Evolutionary conservation across 1,140 invertebrate genomes (phyloP).

Genomic region (Dreissena polymorpha): DNA sequence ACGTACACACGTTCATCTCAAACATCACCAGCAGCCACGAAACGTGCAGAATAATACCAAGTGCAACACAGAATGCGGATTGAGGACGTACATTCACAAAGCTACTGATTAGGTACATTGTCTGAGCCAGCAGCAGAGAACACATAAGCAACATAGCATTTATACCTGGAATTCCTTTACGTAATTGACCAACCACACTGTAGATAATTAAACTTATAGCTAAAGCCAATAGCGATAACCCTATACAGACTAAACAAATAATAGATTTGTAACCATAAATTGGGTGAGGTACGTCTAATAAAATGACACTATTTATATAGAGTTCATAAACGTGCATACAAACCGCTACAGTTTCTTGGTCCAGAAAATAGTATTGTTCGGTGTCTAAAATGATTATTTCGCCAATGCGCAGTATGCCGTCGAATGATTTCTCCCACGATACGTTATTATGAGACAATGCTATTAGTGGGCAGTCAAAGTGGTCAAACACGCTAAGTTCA

Average conservation of each 20-base stretch:
- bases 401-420: too few species aligned
- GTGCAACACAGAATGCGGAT: not conserved
- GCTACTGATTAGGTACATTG: constrained; percentile 11
- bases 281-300: not conserved
- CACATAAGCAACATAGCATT: constrained; percentile 7
- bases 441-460: too few species aligned
- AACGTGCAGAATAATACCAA: constrained; percentile 10
- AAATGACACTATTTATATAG: not conserved
- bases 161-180: constrained; percentile 19
- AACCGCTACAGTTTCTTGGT: constrained; percentile 3
- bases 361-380: too few species aligned
- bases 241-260: constrained; percentile 1
- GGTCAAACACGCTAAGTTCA: too few species aligned
- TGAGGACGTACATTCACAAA: not conserved
- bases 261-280: not conserved
- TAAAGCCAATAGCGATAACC: not conserved
- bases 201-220: constrained; percentile 12
- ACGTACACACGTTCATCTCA: constrained; percentile 42
- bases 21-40: constrained; percentile 13
- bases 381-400: too few species aligned
- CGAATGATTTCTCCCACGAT: too few species aligned
- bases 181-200: not conserved
- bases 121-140: constrained; percentile 7
- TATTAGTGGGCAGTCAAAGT: too few species aligned
- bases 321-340: not conserved